Base-by-base conservation (phyloP, 2,797 vertebrate genomes). In the Trachurus trachurus region DNA sequence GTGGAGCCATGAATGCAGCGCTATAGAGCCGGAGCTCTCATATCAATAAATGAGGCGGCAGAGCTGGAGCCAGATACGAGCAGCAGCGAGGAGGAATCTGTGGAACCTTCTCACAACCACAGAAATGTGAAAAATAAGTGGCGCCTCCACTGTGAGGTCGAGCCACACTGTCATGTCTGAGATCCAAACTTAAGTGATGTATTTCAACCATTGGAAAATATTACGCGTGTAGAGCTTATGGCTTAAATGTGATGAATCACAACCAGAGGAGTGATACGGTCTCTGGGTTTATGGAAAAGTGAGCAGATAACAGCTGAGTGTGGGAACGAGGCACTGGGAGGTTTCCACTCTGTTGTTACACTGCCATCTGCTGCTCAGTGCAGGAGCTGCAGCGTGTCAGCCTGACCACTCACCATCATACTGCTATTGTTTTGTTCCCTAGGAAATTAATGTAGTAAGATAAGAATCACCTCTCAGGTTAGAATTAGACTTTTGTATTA, bases 331-430 rank as follows among this genome's bases (percentile, higher is more conserved):
- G 9, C 21, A 53, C 5, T 2, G 8, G 9, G 21, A 31, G 31
- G 26, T 0, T 66, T 75, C 54, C 66, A 71, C 12, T 17, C 54
- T 82, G 73, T 53, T 1, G 1, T 84, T 77, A 83, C 19, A 85
- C 86, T 90, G 90, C 91, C 91, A 68, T 45, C 92, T 93, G 82
- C 87, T 92, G 92, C 15, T 42, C 2, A 58, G 21, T 31, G 26
- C 1, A 16, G 54, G 2, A 44, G 8, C 37, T 54, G 22, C 0
- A 7, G 4, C 4, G 8, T 50, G 50, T 29, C 34, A 12, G 1
- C 1, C 6, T 29, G 12, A 42, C 9, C 2, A 9, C 26, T 17
- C 6, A 37, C 21, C 12, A 21, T 16, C 15, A 13, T 1, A 16
- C 8, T 37, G 2, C 21, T 11, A 21, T 4, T 71, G 4, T 47